Evolutionary conservation across 2,888 invertebrate genomes (phyloP).

Genomic region (Diaperis boleti): DNA sequence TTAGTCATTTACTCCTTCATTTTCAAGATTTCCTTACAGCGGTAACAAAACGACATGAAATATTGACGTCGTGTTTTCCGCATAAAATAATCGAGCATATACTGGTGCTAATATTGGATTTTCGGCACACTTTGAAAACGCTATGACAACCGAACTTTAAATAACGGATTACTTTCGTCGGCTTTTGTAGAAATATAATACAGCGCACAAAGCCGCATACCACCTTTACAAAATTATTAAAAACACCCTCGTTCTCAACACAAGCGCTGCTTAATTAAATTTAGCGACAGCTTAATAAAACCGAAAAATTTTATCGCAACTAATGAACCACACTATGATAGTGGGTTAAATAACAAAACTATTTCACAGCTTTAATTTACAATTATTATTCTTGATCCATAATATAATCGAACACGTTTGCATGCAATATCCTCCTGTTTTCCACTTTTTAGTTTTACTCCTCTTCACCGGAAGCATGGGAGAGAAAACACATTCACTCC

Average conservation of each 20-base stretch:
- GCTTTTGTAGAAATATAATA: constrained; percentile 41
- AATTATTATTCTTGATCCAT: constrained; percentile 1
- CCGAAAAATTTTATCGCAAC: constrained; percentile 15
- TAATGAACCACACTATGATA: constrained; percentile 22
- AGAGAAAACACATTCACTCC: constrained; percentile 9
- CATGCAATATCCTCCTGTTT: too few species aligned
- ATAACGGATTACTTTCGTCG: constrained; percentile 40
- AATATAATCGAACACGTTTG: background rate
- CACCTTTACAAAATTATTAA: constrained; percentile 20
- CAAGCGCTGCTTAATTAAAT: constrained; percentile 27
- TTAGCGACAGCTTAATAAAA: constrained; percentile 25
- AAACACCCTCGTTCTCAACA: constrained; percentile 19
- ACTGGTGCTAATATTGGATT: constrained; percentile 32
- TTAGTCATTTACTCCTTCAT: constrained; percentile 29
- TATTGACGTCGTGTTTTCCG: constrained; percentile 28
- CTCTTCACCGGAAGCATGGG: background rate
- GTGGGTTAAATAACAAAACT: constrained; percentile 17
- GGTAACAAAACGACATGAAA: constrained; percentile 16
- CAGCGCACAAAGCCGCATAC: constrained; percentile 22
- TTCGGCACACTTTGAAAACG: constrained; percentile 39
- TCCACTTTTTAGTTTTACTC: too few species aligned
- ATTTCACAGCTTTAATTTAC: constrained; percentile 6
- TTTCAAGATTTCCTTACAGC: constrained; percentile 10
- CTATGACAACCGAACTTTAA: constrained; percentile 40
- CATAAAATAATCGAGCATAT: constrained; percentile 32